Conservation (phyloP, 2,888 invertebrate species). For the Callyntrura guangdongensis region DNA sequence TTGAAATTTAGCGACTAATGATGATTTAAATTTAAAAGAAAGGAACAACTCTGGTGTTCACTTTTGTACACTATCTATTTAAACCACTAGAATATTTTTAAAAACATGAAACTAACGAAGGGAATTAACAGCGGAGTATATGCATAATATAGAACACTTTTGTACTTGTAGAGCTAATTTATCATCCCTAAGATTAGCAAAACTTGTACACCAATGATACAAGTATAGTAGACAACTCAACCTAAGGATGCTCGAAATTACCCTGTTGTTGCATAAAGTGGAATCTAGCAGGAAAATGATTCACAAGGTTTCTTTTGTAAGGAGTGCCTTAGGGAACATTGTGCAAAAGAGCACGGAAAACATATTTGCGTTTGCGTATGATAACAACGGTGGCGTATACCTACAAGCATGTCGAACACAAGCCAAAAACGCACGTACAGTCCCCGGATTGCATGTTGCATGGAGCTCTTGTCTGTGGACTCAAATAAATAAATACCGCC, state of each 20-base stretch:
- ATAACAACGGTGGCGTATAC: neutral
- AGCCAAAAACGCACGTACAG: neutral
- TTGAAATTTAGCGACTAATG: no score
- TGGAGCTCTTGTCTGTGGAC: no score
- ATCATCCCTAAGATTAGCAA: neutral
- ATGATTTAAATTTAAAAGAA: no score
- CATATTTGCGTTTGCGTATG: neutral
- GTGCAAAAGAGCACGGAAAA: neutral
- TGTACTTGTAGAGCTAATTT: no score
- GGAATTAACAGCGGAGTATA: no score
- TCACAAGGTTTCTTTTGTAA: neutral
- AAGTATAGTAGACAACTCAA: neutral
- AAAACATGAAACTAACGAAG: no score
- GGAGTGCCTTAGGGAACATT: neutral
- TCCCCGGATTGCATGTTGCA: neutral
- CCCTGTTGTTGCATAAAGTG: neutral
- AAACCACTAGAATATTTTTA: no score
- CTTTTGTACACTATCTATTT: no score
- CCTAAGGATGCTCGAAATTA: neutral
- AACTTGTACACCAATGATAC: neutral
- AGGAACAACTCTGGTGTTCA: no score
- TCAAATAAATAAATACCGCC: neutral
- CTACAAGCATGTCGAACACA: no score
- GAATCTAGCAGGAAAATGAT: neutral
- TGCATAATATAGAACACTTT: no score